A percentile compares a stretch with the other conserved stretches of the same genome.
These are phyloP conservation scores for Crepidodera aurea DNA, from an alignment of 2,888 invertebrate genomes.

Conservation along the genomic window DNA sequence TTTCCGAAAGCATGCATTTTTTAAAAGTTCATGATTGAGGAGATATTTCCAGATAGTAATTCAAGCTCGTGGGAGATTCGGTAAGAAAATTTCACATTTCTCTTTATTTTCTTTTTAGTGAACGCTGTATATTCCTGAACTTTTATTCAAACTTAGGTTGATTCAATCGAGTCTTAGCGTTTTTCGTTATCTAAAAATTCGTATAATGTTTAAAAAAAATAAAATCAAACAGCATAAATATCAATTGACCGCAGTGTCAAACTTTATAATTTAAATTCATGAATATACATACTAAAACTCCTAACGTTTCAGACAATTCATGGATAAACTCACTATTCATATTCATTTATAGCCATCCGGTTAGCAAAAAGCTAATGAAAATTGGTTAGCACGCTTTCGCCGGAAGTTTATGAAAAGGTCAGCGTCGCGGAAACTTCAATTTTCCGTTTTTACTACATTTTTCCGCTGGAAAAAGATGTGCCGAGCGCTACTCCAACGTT, in stretches of 20 bases:
- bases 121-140: no score
- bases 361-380: constrained; percentile 33
- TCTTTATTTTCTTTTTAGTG: no score
- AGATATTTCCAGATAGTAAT: no score
- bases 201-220: no score
- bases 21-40: no score
- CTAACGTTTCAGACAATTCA: constrained; percentile 12
- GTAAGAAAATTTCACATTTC: no score
- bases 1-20: no score
- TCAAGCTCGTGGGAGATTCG: no score
- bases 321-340: constrained; percentile 20
- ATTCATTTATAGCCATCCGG: constrained; percentile 26
- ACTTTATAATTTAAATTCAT: constrained; percentile 9
- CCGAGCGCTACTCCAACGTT: background rate
- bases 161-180: no score
- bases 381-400: constrained; percentile 26
- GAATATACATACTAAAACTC: constrained; percentile 5
- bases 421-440: constrained; percentile 35
- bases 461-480: constrained; percentile 14
- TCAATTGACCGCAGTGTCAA: background rate
- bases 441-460: constrained; percentile 18
- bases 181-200: no score
- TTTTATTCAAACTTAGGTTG: no score
- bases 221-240: background rate
- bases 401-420: constrained; percentile 37